Conservation (phyloP, 2,113 vertebrate species). For the Ivindomyrus marchei region DNA sequence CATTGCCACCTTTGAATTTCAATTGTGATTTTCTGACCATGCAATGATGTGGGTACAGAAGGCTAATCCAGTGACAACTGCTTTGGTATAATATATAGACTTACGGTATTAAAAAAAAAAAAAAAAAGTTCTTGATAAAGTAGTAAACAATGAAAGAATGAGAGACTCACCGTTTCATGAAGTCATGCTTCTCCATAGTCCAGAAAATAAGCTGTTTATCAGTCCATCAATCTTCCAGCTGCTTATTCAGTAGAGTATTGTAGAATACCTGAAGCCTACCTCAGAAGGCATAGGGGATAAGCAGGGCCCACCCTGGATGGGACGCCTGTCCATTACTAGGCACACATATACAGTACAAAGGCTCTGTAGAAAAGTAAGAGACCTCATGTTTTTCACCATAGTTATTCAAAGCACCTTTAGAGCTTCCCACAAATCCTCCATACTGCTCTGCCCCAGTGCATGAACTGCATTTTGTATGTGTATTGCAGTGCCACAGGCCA, state of each 20-base stretch:
- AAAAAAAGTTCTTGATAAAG: not conserved
- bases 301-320: not conserved
- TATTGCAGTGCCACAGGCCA: not conserved
- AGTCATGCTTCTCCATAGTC: not conserved
- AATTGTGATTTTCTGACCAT: not conserved
- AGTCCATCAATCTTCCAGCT: not conserved
- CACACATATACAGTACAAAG: not conserved
- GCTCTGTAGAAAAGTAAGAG: not conserved
- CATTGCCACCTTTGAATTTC: not conserved
- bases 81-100: not conserved
- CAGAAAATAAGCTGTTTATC: not conserved
- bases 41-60: not conserved
- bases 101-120: not conserved
- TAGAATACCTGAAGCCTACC: not conserved
- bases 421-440: not conserved
- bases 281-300: not conserved
- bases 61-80: not conserved
- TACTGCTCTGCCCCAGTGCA: not conserved
- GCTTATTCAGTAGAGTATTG: not conserved
- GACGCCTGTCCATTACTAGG: not conserved
- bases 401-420: not conserved
- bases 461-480: not conserved
- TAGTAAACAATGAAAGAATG: not conserved
- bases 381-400: not conserved
- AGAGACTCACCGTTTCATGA: not conserved